Conservation (phyloP, 2,888 invertebrate species). For the Limnephilus rhombicus region DNA sequence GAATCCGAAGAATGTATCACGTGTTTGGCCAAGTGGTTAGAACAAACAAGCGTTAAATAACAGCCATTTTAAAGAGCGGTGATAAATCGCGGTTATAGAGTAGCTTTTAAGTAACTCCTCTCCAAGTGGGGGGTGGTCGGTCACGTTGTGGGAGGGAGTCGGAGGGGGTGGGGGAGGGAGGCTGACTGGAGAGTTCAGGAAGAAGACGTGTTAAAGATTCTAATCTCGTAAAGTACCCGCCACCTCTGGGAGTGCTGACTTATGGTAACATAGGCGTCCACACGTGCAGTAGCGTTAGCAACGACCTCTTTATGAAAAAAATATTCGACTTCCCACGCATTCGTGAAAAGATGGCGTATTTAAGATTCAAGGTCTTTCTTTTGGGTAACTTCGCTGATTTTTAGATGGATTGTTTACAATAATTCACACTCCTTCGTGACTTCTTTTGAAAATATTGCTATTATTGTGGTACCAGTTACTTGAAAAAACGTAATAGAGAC, state of each 20-base stretch:
- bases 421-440: too few relatives aligned
- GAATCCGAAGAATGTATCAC: conserved; percentile 46
- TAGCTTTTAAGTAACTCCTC: conserved; percentile 39
- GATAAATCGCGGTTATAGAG: conserved; percentile 58
- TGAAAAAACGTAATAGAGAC: not conserved
- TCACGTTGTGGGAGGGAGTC: not conserved
- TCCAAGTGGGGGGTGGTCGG: not conserved
- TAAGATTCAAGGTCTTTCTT: not conserved
- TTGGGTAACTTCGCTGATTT: not conserved
- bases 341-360: not conserved
- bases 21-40: conserved; percentile 47
- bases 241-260: conserved; percentile 45
- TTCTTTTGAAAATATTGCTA: too few relatives aligned
- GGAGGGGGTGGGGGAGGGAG: not conserved
- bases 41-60: conserved; percentile 61
- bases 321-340: not conserved
- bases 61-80: conserved; percentile 57
- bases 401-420: not conserved
- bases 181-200: conserved; percentile 26
- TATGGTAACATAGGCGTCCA: conserved; percentile 39
- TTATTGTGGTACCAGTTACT: not conserved
- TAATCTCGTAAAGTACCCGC: conserved; percentile 62
- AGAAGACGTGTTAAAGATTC: conserved; percentile 62
- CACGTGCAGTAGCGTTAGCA: conserved; percentile 13
- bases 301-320: not conserved